Conservation (phyloP, 2,797 vertebrate species). For the Enteromius anoplus region DNA sequence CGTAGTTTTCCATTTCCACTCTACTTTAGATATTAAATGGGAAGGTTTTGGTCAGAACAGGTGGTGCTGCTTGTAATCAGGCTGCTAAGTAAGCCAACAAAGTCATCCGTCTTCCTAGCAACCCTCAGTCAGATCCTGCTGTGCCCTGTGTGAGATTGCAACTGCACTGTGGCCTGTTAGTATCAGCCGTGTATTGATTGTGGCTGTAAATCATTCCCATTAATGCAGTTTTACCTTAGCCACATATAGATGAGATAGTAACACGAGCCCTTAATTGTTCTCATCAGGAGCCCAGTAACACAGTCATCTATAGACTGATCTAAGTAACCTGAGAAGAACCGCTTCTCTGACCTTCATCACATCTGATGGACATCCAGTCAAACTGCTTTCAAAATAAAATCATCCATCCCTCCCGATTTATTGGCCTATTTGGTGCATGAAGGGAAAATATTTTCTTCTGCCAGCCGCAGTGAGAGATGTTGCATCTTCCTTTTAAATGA, state of each 20-base stretch:
- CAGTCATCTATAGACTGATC: slow-evolving; percentile 45
- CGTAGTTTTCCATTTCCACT: neutral
- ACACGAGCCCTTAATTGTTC: slow-evolving; percentile 73
- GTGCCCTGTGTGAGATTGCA: slow-evolving; percentile 48
- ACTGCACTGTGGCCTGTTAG: slow-evolving; percentile 59
- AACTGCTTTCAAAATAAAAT: slow-evolving; percentile 41
- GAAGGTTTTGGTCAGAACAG: neutral
- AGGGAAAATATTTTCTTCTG: slow-evolving; percentile 26
- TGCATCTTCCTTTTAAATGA: slow-evolving; percentile 13
- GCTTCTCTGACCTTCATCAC: slow-evolving; percentile 33
- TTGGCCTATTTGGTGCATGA: slow-evolving; percentile 27
- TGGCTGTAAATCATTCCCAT: slow-evolving; percentile 71
- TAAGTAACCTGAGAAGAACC: slow-evolving; percentile 68
- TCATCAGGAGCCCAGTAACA: slow-evolving; percentile 58
- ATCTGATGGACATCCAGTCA: slow-evolving; percentile 42
- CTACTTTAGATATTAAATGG: neutral
- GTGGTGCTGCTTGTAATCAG: slow-evolving; percentile 43
- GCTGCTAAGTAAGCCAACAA: neutral
- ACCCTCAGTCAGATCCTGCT: slow-evolving; percentile 14
- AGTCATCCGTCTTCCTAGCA: slow-evolving; percentile 38
- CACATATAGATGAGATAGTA: slow-evolving; percentile 72
- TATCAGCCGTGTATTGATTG: slow-evolving; percentile 70
- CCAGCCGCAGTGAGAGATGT: neutral
- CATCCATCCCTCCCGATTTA: slow-evolving; percentile 7
- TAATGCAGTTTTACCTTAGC: slow-evolving; percentile 72